Evolutionary conservation across 2,888 invertebrate genomes (phyloP).

Genomic region (Thalpophila matura): DNA sequence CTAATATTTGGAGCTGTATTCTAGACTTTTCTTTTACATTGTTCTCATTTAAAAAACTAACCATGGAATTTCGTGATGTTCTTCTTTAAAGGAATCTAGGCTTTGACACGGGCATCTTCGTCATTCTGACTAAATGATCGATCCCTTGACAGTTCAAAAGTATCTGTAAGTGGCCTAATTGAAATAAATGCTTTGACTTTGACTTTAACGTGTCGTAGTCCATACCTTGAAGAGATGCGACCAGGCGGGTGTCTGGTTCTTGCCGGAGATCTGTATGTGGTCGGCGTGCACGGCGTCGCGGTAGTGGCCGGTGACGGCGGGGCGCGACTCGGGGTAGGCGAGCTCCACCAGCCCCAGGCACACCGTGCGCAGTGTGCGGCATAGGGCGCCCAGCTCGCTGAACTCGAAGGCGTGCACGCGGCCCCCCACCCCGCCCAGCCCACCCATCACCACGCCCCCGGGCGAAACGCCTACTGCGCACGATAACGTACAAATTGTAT

Average conservation of each 20-base stretch:
- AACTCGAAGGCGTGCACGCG: constrained; percentile 93
- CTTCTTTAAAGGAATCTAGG: no score
- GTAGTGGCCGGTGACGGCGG: constrained; percentile 92
- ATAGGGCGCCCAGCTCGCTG: constrained; percentile 93
- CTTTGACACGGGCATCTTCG: no score
- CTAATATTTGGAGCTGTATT: no score
- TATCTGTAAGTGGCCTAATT: no score
- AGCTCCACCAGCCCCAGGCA: constrained; percentile 96
- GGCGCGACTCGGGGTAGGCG: constrained; percentile 95
- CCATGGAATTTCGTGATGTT: no score
- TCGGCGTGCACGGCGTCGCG: constrained; percentile 74
- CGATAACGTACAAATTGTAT: no score
- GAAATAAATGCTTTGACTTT: no score
- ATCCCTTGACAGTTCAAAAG: no score
- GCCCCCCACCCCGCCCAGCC: constrained; percentile 59
- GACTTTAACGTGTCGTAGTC: no score
- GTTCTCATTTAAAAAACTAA: no score
- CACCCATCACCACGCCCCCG: neutral
- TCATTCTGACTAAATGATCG: no score
- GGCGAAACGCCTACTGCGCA: constrained; percentile 26
- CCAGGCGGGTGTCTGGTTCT: constrained; percentile 93
- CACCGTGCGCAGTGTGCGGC: constrained; percentile 94
- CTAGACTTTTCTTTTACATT: no score
- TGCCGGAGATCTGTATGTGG: constrained; percentile 67
- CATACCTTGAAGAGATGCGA: constrained; percentile 94